Evolutionary conservation across 2,888 invertebrate genomes (phyloP), one percentile per base, ranked within the genome.

Genomic region (Ecliptopera silaceata): DNA sequence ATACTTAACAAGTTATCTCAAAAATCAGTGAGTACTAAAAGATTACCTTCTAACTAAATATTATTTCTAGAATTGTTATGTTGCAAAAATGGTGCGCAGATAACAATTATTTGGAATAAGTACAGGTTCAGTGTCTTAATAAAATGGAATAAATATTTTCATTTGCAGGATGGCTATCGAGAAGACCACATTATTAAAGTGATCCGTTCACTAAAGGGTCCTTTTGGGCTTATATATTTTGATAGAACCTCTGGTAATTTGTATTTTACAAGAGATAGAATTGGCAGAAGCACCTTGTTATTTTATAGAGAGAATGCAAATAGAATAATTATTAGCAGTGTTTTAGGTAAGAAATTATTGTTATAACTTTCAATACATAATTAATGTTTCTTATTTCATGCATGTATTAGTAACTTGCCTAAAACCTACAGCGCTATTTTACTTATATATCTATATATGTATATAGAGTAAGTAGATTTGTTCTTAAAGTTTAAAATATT

Each of bases 221-320:
- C 98, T 22, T 98, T 95, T 85, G 94, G 97, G 54, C 92, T 98
- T 57, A 92, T 98, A 65, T 96, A 95, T 77, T 96, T 93, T 77
- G 93, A 95, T 72, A 93, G 92, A 73, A 46, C 65, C 3, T 82
- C 77, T 0, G 84, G 92, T 38, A 77, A 80, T 11, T 68, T 98
- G 36, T 97, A 95, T 91, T 97, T 98, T 84, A 95, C 95, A 1
- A 92, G 98, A 74, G 98, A 99, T 83, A 92, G 92, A 65, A 94
- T 97, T 77, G 98, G 98, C 32, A 92, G 98, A 66, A 95, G 96
- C 73, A 97, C 98, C 79, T 86, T 99, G 43, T 84, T 98, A 36
- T 82, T 95, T 43, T 92, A 94, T 67, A 82, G 11, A 5, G 31
- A 85, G 68, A 77, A 80, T 59, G 67, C 84, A 10, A 70, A 79